These are phyloP conservation scores for Falco naumanni DNA, from an alignment of 2,797 vertebrate species.

Conservation along the genomic window DNA sequence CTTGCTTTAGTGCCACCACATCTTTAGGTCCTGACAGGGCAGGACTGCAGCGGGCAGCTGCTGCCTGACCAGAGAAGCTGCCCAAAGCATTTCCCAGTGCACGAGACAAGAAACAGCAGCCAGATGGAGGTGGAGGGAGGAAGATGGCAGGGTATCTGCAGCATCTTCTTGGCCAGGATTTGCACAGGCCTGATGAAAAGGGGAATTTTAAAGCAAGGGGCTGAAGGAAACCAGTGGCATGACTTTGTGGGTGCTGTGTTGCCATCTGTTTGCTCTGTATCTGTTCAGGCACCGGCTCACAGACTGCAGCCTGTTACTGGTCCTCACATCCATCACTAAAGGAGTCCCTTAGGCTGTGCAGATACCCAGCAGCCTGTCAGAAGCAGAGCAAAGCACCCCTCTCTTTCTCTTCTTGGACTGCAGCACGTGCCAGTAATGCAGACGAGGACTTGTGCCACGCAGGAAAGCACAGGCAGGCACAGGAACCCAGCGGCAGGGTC, in stretches of 20 bases:
- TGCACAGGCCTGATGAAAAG: not conserved
- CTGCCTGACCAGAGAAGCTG: not conserved
- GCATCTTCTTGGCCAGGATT: not conserved
- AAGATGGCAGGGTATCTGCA: not conserved
- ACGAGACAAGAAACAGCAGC: not conserved
- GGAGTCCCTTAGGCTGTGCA: not conserved
- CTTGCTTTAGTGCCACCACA: not conserved
- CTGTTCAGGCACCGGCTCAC: not conserved
- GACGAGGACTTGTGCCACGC: rapidly evolving
- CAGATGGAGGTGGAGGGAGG: not conserved
- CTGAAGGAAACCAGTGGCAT: not conserved
- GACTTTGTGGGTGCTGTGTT: not conserved
- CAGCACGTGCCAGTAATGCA: not conserved
- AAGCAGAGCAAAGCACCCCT: not conserved
- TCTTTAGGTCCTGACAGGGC: not conserved
- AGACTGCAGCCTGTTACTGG: not conserved
- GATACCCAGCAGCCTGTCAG: not conserved
- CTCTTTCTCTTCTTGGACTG: not conserved
- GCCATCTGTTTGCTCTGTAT: not conserved
- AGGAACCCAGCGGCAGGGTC: not conserved
- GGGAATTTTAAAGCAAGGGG: not conserved
- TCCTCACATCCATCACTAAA: no score
- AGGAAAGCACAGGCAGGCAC: not conserved
- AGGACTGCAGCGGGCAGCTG: not conserved
- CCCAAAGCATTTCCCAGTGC: not conserved